A percentile compares a stretch with the other conserved stretches of the same genome.
Evolutionary conservation across 2,113 vertebrate species (phyloP).

Genomic region (Seriola quinqueradiata): DNA sequence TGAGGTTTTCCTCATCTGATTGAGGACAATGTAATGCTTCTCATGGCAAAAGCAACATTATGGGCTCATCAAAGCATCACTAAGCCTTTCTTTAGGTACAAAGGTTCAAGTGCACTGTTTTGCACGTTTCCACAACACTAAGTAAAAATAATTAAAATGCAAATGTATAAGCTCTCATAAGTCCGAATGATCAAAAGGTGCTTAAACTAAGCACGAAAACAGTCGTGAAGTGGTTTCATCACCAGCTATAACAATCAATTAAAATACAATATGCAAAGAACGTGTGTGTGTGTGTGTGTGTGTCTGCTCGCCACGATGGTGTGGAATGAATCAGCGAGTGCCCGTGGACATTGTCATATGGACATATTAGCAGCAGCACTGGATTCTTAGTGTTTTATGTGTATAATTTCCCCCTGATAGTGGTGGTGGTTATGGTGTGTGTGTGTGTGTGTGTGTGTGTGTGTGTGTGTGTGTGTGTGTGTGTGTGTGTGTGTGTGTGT

Average conservation of each 20-base stretch:
- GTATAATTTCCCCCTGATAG: slow-evolving; percentile 75
- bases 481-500: slow-evolving; percentile 45
- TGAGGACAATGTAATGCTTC: slow-evolving; percentile 22
- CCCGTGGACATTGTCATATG: slow-evolving; percentile 82
- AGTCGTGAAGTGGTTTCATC: slow-evolving; percentile 73
- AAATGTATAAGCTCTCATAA: slow-evolving; percentile 57
- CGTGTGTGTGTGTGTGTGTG: slow-evolving; percentile 34
- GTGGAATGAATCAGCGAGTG: slow-evolving; percentile 77
- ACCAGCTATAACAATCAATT: slow-evolving; percentile 80
- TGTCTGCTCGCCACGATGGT: slow-evolving; percentile 16
- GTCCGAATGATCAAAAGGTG: slow-evolving; percentile 69
- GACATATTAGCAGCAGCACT: slow-evolving; percentile 79
- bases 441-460: slow-evolving; percentile 48
- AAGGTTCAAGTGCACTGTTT: slow-evolving; percentile 41
- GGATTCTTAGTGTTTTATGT: slow-evolving; percentile 73
- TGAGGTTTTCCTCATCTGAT: not conserved
- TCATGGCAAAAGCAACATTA: slow-evolving; percentile 27
- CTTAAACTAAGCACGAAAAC: slow-evolving; percentile 64
- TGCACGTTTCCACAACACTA: slow-evolving; percentile 56
- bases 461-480: slow-evolving; percentile 50
- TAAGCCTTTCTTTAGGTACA: slow-evolving; percentile 45
- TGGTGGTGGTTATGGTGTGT: slow-evolving; percentile 64
- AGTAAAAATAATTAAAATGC: slow-evolving; percentile 73
- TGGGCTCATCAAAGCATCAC: slow-evolving; percentile 42
- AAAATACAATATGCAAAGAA: slow-evolving; percentile 80